Base-by-base conservation (phyloP, 2,113 vertebrate species). In the Hippocampus comes region DNA sequence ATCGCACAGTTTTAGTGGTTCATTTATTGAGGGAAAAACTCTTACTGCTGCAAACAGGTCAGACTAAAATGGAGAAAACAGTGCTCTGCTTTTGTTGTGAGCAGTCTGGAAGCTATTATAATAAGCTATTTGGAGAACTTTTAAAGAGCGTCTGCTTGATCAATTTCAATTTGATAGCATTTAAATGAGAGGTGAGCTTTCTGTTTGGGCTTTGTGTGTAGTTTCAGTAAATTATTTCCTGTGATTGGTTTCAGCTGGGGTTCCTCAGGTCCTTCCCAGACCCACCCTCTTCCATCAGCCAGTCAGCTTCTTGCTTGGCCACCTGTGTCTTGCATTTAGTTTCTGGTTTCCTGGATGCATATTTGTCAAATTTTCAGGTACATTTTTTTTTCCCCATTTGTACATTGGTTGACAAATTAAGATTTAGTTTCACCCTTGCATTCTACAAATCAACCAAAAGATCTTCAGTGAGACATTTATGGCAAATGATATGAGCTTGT, bases 1-100 rank as follows among this genome's bases (percentile, higher is more conserved):
- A 38, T 89, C 85, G 87, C 86, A 76, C 78, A 77, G 87, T 69
- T 74, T 85, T 79, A 77, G 75, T 77, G 80, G 79, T 87, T 88
- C 0, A 77, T 86, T 79, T 78, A 30, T 38, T 4, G 72, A 9
- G 53, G 68, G 78, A 48, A 67, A 67, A 77, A 74, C 68, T 74
- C 74, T 34, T 75, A 21, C 48, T 38, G 53, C 77, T 75, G 68
- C 25, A 20, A 48, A 68, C n/a, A 11, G 68, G 77, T 63, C 17
- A 38, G 63, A 63, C 60, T 65, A 59, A 60, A 63, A 30, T 27
- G 56, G 68, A 68, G 67, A 73, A 57, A 69, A 57, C 70, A 74
- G 76, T 66, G 63, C 34, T 63, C 68, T 56, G 20, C 53, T 80
- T 81, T 70, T 79, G 78, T 61, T 79, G 27, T 63, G 3, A 72